Conservation (phyloP, 2,797 vertebrate genomes). For the Hydrolagus colliei region DNA sequence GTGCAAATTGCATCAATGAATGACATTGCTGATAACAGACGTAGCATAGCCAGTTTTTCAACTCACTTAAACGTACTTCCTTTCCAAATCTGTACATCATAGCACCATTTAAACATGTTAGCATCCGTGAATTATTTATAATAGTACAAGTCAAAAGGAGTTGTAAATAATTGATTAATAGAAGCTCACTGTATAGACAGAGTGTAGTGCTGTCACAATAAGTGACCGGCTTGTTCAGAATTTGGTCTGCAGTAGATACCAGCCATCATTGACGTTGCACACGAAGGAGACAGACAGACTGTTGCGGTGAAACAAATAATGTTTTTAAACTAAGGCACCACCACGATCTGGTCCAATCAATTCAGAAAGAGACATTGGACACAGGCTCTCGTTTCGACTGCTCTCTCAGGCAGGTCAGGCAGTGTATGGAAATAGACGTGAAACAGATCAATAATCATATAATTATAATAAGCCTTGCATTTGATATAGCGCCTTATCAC, state of each 20-base stretch:
- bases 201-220: neutral
- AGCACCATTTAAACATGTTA: neutral
- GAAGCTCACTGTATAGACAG: neutral
- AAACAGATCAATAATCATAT: too few species aligned
- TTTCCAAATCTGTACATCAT: neutral
- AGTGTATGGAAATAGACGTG: too few species aligned
- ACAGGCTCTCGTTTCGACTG: neutral
- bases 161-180: neutral
- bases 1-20: neutral
- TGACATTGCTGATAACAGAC: neutral
- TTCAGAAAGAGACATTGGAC: neutral
- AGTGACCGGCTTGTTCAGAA: neutral
- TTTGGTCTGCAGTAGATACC: neutral
- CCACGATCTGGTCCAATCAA: neutral
- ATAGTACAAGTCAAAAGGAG: neutral
- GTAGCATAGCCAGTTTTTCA: neutral
- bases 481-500: too few species aligned
- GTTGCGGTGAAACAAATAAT: neutral
- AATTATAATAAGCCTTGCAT: too few species aligned
- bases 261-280: too few species aligned
- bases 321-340: too few species aligned
- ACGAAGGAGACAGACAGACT: neutral
- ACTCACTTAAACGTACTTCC: neutral
- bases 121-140: neutral
- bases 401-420: neutral